Conservation (phyloP, 2,888 invertebrate species). For the Parascotia fuliginaria region DNA sequence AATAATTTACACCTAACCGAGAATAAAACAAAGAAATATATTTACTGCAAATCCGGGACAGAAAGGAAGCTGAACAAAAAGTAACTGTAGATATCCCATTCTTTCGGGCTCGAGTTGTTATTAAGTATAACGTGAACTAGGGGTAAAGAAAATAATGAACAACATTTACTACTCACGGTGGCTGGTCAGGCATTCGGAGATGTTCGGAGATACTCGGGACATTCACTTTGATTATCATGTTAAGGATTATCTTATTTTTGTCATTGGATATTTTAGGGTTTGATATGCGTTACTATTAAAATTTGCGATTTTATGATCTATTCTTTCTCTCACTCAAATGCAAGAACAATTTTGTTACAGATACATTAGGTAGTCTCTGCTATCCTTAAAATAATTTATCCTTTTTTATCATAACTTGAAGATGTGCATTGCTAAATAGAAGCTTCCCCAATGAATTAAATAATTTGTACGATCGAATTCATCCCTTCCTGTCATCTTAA, state of each 20-base stretch:
- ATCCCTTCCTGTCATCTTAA: too few species aligned
- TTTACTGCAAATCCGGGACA: constrained; percentile 22
- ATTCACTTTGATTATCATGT: constrained; percentile 43
- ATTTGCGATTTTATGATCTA: too few species aligned
- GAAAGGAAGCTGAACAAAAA: constrained; percentile 29
- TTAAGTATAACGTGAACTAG: constrained; percentile 24
- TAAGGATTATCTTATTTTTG: constrained; percentile 40
- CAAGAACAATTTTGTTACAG: too few species aligned
- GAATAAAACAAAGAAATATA: constrained; percentile 11
- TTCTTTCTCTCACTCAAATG: too few species aligned
- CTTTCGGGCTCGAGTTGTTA: constrained; percentile 11
- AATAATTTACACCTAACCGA: constrained; percentile 19
- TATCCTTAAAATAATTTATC: too few species aligned
- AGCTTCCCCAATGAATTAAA: too few species aligned
- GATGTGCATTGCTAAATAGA: too few species aligned
- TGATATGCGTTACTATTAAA: too few species aligned
- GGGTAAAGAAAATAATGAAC: constrained; percentile 40
- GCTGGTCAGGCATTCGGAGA: constrained; percentile 25
- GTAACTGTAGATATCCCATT: constrained; percentile 30
- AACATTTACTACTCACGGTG: constrained; percentile 37
- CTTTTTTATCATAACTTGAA: too few species aligned
- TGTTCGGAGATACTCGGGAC: constrained; percentile 24
- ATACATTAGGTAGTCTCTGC: too few species aligned
- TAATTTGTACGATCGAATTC: too few species aligned
- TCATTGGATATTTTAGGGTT: too few species aligned